Conservation (phyloP, 2,888 invertebrate genomes). For the Ochropleura plecta region DNA sequence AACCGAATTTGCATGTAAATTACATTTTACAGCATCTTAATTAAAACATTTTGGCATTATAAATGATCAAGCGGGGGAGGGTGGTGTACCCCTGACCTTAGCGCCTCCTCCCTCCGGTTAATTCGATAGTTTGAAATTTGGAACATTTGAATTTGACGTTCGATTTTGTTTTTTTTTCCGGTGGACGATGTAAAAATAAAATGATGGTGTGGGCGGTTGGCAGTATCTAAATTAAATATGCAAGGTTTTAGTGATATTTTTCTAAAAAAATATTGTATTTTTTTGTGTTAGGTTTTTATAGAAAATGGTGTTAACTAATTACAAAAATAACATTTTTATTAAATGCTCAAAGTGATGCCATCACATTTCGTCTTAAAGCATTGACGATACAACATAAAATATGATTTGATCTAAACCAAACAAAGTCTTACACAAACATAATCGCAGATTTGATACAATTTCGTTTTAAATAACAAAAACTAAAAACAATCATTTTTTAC, state of each 20-base stretch:
- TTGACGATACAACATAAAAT: background rate
- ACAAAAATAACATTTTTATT: background rate
- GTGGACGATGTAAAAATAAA: background rate
- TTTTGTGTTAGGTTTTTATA: background rate
- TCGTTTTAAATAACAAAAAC: background rate
- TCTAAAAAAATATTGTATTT: background rate
- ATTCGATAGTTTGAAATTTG: slow-evolving; percentile 83
- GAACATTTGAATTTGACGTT: slow-evolving; percentile 69
- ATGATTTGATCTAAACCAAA: background rate
- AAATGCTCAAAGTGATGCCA: background rate
- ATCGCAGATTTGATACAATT: background rate
- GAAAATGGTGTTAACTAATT: background rate
- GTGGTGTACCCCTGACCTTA: slow-evolving; percentile 85
- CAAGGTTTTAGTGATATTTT: background rate
- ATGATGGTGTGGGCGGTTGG: background rate
- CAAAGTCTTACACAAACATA: background rate
- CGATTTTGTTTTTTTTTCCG: slow-evolving; percentile 62
- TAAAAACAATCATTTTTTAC: background rate
- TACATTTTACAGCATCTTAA: slow-evolving; percentile 92
- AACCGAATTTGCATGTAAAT: slow-evolving; percentile 92
- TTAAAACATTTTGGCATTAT: slow-evolving; percentile 92
- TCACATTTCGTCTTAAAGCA: background rate
- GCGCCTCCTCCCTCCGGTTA: slow-evolving; percentile 75
- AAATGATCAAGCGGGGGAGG: slow-evolving; percentile 89
- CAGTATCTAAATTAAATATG: background rate